A percentile compares a stretch with the other conserved stretches of the same genome.
Conservation (phyloP, 2,888 invertebrate genomes). For the Ceriagrion tenellum region DNA sequence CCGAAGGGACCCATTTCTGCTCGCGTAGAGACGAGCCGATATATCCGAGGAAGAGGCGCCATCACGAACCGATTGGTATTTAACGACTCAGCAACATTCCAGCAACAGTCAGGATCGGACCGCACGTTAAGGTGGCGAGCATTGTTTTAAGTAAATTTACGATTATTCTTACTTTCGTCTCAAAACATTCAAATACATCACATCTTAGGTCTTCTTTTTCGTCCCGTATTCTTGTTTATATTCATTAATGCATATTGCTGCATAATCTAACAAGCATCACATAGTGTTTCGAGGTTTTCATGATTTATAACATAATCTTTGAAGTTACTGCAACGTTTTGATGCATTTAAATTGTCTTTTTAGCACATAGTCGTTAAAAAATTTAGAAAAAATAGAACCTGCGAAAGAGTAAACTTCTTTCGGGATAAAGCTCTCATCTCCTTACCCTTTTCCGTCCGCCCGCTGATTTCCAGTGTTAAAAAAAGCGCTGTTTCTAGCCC, state of each 20-base stretch:
- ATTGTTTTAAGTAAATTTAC: no score
- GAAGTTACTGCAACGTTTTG: neutral
- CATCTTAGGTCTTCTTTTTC: neutral
- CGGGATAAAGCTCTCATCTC: neutral
- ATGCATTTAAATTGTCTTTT: neutral
- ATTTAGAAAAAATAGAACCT: neutral
- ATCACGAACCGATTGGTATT: no score
- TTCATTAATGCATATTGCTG: no score
- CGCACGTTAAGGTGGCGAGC: no score
- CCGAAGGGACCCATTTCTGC: no score
- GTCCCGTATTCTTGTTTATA: neutral
- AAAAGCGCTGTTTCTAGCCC: neutral
- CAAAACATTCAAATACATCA: no score
- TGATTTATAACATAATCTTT: neutral
- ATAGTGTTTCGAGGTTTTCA: neutral
- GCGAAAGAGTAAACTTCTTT: neutral
- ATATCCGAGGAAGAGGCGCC: no score
- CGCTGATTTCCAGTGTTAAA: neutral
- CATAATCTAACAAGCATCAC: neutral
- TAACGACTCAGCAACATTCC: no score
- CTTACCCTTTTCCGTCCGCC: neutral
- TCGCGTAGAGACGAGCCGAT: no score
- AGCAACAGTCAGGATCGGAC: no score
- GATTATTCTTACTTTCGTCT: no score
- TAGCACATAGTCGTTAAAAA: neutral